Evolutionary conservation across 2,888 invertebrate species (phyloP).

Genomic region (Bursaphelenchus okinawaensis): DNA sequence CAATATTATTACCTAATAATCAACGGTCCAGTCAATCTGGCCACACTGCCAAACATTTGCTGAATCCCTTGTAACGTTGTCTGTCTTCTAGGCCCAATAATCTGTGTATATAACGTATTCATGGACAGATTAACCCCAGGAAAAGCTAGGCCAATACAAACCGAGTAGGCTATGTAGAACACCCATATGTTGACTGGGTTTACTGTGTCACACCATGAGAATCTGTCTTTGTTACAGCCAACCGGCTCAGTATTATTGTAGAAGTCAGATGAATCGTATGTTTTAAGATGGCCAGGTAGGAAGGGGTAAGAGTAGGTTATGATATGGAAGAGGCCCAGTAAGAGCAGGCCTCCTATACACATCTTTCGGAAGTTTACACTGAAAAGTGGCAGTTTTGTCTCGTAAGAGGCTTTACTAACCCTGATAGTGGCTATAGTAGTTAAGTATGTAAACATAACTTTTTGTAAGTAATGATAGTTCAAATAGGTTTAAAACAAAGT

Average conservation of each 20-base stretch:
- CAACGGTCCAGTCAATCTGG: conserved; percentile 36
- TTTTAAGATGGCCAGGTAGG: conserved; percentile 23
- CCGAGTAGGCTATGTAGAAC: conserved; percentile 20
- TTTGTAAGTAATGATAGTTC: too few species aligned
- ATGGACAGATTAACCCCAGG: conserved; percentile 24
- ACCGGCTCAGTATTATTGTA: conserved; percentile 6
- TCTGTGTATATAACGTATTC: conserved; percentile 27
- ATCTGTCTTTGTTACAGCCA: conserved; percentile 21
- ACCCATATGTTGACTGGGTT: conserved; percentile 20
- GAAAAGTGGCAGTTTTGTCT: background rate
- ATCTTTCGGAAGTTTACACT: conserved; percentile 22
- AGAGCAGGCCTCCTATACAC: conserved; percentile 16
- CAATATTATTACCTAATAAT: conserved; percentile 26
- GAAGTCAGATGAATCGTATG: conserved; percentile 7
- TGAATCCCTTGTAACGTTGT: conserved; percentile 38
- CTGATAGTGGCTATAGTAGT: too few species aligned
- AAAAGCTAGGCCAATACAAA: conserved; percentile 26
- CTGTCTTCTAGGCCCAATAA: conserved; percentile 28
- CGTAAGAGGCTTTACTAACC: too few species aligned
- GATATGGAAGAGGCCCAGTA: conserved; percentile 34
- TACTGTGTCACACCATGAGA: conserved; percentile 23
- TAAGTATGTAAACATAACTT: too few species aligned
- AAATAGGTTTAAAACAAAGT: too few species aligned
- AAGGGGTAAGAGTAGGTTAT: conserved; percentile 41
- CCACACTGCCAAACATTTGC: conserved; percentile 36